A percentile compares a stretch with the other conserved stretches of the same genome.
Evolutionary conservation across 2,797 vertebrate species (phyloP).

Genomic region (Takifugu rubripes): DNA sequence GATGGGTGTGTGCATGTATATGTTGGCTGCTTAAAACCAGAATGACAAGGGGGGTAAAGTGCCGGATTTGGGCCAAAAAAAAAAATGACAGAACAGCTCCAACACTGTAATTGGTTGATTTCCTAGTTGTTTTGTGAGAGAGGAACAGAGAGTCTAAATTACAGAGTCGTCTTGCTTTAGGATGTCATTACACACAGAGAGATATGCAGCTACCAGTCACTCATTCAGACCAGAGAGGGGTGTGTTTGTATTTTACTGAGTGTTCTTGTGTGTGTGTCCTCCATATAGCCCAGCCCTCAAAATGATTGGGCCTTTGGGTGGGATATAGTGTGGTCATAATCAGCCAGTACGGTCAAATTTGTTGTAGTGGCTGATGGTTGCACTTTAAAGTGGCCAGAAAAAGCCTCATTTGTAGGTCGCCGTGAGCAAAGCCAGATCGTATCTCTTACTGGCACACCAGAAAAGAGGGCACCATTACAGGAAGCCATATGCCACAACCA

Average conservation of each 20-base stretch:
- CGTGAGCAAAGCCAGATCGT: conserved; percentile 22
- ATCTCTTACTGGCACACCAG: conserved; percentile 30
- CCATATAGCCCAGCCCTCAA: conserved; percentile 29
- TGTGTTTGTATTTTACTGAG: conserved; percentile 32
- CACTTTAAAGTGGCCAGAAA: conserved; percentile 43
- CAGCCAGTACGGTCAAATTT: conserved; percentile 38
- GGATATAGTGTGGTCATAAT: conserved; percentile 29
- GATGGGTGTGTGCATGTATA: conserved; percentile 5
- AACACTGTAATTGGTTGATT: conserved; percentile 71
- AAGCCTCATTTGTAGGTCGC: conserved; percentile 48
- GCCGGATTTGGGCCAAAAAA: conserved; percentile 54
- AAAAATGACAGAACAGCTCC: conserved; percentile 50
- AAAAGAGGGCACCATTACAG: conserved; percentile 32
- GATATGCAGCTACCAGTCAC: conserved; percentile 54
- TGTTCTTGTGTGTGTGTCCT: conserved; percentile 12
- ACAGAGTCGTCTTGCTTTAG: conserved; percentile 65
- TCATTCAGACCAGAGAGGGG: conserved; percentile 56
- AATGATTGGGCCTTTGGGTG: conserved; percentile 56
- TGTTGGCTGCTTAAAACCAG: conserved; percentile 38
- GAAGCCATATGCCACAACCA: conserved; percentile 33
- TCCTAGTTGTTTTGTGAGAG: conserved; percentile 59
- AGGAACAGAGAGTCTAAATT: conserved; percentile 69
- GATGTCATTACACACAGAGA: conserved; percentile 66
- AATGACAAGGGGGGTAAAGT: conserved; percentile 16
- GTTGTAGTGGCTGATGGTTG: conserved; percentile 28